Evolutionary conservation across 1,140 invertebrate species (phyloP).

Genomic region (Lepidurus couesii): DNA sequence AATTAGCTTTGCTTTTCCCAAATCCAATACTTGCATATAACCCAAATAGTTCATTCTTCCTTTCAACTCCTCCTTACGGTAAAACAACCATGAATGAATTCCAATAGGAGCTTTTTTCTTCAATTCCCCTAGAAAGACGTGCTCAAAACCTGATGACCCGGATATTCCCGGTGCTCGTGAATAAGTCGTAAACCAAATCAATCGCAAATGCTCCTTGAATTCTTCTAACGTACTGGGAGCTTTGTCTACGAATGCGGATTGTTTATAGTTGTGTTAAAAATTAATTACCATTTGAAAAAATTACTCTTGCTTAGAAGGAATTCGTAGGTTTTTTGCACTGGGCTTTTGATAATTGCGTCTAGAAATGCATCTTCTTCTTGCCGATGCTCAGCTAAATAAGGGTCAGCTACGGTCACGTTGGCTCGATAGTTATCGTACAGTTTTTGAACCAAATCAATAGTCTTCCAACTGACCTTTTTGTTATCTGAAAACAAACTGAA

Average conservation of each 20-base stretch:
- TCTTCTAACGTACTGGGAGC: neutral
- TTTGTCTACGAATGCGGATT: neutral
- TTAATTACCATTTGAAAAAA: conserved; percentile 27
- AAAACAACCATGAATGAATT: conserved; percentile 48
- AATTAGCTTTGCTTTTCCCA: conserved; percentile 26
- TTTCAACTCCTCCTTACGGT: conserved; percentile 43
- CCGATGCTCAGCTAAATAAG: conserved; percentile 64
- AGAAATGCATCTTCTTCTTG: conserved; percentile 69
- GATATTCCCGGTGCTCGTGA: conserved; percentile 30
- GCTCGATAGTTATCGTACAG: conserved; percentile 39
- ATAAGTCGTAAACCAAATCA: conserved; percentile 39
- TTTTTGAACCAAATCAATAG: conserved; percentile 33
- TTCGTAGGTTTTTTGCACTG: conserved; percentile 62
- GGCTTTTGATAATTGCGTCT: conserved; percentile 63
- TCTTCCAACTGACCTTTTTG: conserved; percentile 19
- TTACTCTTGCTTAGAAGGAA: conserved; percentile 65
- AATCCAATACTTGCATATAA: conserved; percentile 35
- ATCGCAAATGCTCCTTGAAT: conserved; percentile 32
- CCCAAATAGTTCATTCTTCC: conserved; percentile 44
- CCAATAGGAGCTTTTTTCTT: conserved; percentile 43
- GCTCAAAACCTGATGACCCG: conserved; percentile 46
- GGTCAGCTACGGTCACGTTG: conserved; percentile 64
- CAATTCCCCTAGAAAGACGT: conserved; percentile 47
- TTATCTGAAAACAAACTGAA: conserved; percentile 24
- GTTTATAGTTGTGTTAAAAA: neutral